phyloP scores from a whole-genome alignment of 2,113 vertebrate genomes.

The Varanus salvator region DNA sequence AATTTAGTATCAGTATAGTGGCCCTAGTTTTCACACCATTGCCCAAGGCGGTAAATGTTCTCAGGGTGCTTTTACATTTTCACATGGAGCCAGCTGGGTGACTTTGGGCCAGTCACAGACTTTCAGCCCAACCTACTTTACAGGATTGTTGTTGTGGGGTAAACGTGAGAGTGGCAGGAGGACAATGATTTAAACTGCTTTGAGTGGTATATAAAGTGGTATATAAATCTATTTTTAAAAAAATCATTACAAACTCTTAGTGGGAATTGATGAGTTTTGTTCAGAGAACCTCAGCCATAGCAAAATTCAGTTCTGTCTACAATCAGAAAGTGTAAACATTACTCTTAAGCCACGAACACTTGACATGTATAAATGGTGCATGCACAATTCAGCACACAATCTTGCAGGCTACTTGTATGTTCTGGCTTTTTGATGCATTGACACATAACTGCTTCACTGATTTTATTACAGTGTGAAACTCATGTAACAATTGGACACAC shows the following conservation, averaged over 20 bases:
- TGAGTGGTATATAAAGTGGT: no score
- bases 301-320: slow-evolving; percentile 60
- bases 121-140: no score
- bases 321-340: slow-evolving; percentile 65
- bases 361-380: slow-evolving; percentile 63
- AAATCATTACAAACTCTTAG: slow-evolving; percentile 50
- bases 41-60: slow-evolving; percentile 34
- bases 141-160: no score
- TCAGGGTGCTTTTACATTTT: slow-evolving; percentile 24
- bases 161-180: no score
- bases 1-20: background rate
- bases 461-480: background rate
- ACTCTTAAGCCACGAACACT: slow-evolving; percentile 60
- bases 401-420: slow-evolving; percentile 39
- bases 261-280: slow-evolving; percentile 56
- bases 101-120: no score
- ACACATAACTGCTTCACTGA: background rate
- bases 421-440: slow-evolving; percentile 29
- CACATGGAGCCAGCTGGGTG: background rate
- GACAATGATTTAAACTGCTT: no score
- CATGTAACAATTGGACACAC: background rate
- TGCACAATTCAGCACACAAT: slow-evolving; percentile 58
- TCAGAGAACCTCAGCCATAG: slow-evolving; percentile 57
- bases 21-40: background rate
- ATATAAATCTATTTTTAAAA: no score